Evolutionary conservation across 2,797 vertebrate genomes (phyloP).

Genomic region (Fratercula arctica): DNA sequence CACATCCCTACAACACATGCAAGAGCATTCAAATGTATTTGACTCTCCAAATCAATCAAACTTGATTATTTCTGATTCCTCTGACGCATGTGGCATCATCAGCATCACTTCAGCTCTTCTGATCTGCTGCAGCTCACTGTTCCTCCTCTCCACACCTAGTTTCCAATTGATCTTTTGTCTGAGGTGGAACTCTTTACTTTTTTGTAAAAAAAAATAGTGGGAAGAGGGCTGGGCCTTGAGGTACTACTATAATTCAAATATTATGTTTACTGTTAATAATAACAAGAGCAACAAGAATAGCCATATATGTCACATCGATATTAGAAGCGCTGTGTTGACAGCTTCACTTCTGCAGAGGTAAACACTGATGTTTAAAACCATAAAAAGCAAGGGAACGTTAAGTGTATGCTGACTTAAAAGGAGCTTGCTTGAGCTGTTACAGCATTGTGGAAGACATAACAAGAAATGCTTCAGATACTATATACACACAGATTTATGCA

Average conservation of each 20-base stretch:
- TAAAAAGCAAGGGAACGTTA: constrained; percentile 24
- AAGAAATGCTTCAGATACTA: constrained; percentile 16
- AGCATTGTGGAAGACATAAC: neutral
- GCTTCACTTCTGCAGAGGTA: constrained; percentile 24
- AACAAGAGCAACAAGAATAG: constrained; percentile 20
- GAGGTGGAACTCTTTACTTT: neutral
- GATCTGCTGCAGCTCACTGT: neutral
- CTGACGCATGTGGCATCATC: neutral
- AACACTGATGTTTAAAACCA: constrained; percentile 32
- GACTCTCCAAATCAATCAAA: neutral
- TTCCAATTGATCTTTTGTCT: neutral
- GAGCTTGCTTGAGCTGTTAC: neutral
- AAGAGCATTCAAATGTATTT: neutral
- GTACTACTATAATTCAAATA: constrained; percentile 24
- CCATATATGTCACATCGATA: neutral
- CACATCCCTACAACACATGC: neutral
- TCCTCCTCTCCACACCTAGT: neutral
- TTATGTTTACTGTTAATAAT: constrained; percentile 34
- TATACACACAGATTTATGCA: neutral
- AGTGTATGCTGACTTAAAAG: neutral
- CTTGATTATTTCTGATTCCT: neutral
- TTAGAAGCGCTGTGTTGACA: neutral
- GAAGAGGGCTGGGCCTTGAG: neutral
- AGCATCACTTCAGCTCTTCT: neutral
- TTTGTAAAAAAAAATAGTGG: neutral